Evolutionary conservation across 2,888 invertebrate species (phyloP).

Genomic region (Pseudococcus longispinus): DNA sequence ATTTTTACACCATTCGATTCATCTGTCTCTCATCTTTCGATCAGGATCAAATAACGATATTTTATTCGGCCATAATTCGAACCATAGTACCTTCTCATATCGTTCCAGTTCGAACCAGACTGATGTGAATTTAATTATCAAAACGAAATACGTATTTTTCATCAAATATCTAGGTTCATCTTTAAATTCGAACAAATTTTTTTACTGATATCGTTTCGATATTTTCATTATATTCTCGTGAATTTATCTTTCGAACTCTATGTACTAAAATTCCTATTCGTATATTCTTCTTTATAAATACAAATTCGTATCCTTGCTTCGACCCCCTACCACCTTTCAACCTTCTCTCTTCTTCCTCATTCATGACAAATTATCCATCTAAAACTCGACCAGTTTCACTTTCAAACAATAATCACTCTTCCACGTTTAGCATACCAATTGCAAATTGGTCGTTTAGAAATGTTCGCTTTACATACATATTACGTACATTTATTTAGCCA

Average conservation of each 20-base stretch:
- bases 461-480: neutral
- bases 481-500: neutral
- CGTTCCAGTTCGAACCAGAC: neutral
- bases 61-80: neutral
- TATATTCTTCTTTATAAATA: too few relatives aligned
- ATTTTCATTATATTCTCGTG: too few relatives aligned
- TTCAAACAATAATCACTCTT: neutral
- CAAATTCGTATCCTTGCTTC: neutral
- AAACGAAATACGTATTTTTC: neutral
- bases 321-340: neutral
- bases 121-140: neutral
- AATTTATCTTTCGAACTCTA: neutral
- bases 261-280: too few relatives aligned
- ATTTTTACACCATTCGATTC: neutral
- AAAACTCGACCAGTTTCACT: neutral
- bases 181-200: neutral
- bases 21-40: neutral
- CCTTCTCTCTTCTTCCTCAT: neutral
- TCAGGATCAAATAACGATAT: neutral
- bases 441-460: conserved; percentile 2
- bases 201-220: neutral
- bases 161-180: neutral
- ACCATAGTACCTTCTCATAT: neutral
- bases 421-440: neutral
- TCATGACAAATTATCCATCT: neutral